phyloP scores from a whole-genome alignment of 2,113 vertebrate species.

The Furnarius figulus region DNA sequence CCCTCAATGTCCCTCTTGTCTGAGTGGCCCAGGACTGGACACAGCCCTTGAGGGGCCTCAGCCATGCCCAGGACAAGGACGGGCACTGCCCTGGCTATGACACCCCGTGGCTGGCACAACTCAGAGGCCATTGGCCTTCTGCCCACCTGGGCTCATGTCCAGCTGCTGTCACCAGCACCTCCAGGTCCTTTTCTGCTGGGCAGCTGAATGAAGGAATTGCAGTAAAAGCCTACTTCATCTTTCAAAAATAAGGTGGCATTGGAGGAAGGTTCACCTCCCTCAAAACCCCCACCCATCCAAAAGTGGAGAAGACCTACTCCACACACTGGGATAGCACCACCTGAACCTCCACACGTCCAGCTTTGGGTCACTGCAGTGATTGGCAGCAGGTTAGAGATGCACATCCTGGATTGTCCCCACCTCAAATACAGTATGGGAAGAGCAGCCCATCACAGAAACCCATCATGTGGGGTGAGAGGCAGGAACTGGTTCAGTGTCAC shows the following conservation, averaged over 20 bases:
- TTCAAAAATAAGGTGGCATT: background rate
- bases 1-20: background rate
- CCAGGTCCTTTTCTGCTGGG: background rate
- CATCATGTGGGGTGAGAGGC: background rate
- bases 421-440: accelerated
- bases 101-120: background rate
- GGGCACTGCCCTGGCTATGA: background rate
- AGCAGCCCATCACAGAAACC: background rate
- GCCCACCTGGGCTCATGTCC: background rate
- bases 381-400: background rate
- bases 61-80: background rate
- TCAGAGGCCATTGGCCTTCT: background rate
- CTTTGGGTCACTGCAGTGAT: background rate
- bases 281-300: background rate
- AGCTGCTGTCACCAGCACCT: background rate
- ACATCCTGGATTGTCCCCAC: background rate
- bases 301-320: background rate
- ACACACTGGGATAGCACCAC: background rate
- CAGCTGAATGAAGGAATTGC: background rate
- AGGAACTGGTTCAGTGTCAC: background rate
- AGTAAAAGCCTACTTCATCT: background rate
- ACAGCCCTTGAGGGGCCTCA: accelerated
- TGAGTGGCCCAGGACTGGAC: background rate
- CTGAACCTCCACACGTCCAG: background rate
- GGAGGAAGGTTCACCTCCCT: background rate